A percentile compares a stretch with the other conserved stretches of the same genome.
Evolutionary conservation across 2,888 invertebrate genomes (phyloP).

Genomic region (Euzophera pinguis): DNA sequence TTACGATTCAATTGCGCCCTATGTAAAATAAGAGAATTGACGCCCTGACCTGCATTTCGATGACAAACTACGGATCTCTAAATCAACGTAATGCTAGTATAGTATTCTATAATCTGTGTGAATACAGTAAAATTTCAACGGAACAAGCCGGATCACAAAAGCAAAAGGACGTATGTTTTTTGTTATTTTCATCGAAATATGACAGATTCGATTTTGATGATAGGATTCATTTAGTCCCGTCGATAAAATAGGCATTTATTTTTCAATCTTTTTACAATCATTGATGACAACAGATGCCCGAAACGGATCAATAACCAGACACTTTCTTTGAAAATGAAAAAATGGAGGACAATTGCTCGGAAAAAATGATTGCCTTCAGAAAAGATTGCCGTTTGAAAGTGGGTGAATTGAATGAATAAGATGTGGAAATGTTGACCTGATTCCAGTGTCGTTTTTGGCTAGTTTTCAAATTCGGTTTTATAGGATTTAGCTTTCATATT

Average conservation of each 20-base stretch:
- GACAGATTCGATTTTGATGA: no score
- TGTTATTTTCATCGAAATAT: no score
- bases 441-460: neutral
- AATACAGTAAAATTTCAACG: no score
- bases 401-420: neutral
- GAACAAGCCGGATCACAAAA: no score
- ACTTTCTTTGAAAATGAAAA: conserved; percentile 67
- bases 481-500: no score
- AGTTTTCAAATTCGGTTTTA: neutral
- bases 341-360: conserved; percentile 64
- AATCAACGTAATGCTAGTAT: no score
- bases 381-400: conserved; percentile 45
- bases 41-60: neutral
- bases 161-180: no score
- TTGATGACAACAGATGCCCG: conserved; percentile 56
- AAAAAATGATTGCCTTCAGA: conserved; percentile 47
- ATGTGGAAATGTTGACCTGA: conserved; percentile 15
- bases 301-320: conserved; percentile 69
- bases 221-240: neutral
- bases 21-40: no score
- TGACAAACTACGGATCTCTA: neutral
- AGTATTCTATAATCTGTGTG: no score
- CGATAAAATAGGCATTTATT: conserved; percentile 31
- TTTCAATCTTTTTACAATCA: conserved; percentile 46
- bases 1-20: no score